Evolutionary conservation across 2,888 invertebrate genomes (phyloP).

Genomic region (Nectonema munidae): DNA sequence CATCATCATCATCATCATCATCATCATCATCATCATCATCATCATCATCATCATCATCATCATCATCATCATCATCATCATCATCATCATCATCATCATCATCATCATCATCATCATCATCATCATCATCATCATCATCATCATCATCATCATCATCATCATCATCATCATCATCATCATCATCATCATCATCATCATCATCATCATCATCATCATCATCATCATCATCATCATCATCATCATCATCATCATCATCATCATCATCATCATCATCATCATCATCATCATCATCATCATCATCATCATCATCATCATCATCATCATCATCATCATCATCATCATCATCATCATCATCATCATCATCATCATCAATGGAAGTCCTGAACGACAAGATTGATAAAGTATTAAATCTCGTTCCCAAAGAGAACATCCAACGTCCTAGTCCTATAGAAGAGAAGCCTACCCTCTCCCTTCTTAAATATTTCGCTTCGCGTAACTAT

Average conservation of each 20-base stretch:
- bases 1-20: not conserved
- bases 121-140: not conserved
- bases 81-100: conserved; percentile 15
- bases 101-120: conserved; percentile 6
- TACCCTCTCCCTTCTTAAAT: no score
- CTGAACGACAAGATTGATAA: conserved; percentile 10
- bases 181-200: conserved; percentile 11
- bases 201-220: conserved; percentile 16
- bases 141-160: conserved; percentile 14
- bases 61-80: conserved; percentile 16
- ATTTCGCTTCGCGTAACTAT: no score
- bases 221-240: conserved; percentile 16
- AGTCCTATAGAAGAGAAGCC: no score
- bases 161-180: conserved; percentile 16
- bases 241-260: conserved; percentile 16
- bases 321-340: conserved; percentile 17
- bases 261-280: conserved; percentile 18
- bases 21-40: not conserved
- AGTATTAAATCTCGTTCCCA: no score
- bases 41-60: conserved; percentile 6
- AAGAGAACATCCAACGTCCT: no score
- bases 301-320: conserved; percentile 15
- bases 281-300: conserved; percentile 20
- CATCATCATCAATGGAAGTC: conserved; percentile 18
- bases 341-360: conserved; percentile 18